Conservation (phyloP, 2,797 vertebrate genomes). For the Leptoclinus maculatus region DNA sequence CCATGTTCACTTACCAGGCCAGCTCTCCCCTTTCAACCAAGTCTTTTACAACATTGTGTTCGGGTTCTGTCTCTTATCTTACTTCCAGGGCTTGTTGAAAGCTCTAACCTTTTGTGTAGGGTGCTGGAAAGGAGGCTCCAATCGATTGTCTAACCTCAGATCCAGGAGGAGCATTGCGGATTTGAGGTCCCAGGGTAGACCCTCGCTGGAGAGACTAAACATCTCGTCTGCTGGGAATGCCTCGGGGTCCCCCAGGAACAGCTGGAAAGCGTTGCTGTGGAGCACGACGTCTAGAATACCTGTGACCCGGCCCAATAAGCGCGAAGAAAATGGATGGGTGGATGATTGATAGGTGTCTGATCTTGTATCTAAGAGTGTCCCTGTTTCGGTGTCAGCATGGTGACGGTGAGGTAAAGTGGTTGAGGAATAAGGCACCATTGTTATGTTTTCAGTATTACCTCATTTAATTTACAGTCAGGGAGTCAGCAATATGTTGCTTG, state of each 20-base stretch:
- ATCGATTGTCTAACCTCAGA: background rate
- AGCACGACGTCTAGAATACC: too few relatives aligned
- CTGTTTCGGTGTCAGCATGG: slow-evolving; percentile 22
- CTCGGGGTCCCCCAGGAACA: too few relatives aligned
- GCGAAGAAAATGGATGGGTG: background rate
- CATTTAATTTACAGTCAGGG: slow-evolving; percentile 25
- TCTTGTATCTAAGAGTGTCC: slow-evolving; percentile 19
- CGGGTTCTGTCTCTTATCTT: background rate
- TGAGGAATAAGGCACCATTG: slow-evolving; percentile 23
- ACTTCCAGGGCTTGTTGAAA: slow-evolving; percentile 4
- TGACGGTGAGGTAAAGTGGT: slow-evolving; percentile 28
- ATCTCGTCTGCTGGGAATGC: too few relatives aligned
- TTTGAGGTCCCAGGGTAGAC: background rate
- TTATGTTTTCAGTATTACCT: slow-evolving; percentile 33
- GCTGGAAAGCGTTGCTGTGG: too few relatives aligned
- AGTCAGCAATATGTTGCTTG: slow-evolving; percentile 11
- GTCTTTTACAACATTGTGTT: background rate
- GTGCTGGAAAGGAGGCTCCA: slow-evolving; percentile 25
- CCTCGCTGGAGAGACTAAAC: too few relatives aligned
- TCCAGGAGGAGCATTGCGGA: background rate
- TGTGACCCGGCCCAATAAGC: too few relatives aligned
- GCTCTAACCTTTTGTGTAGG: slow-evolving; percentile 16
- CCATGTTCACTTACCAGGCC: background rate
- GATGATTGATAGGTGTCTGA: slow-evolving; percentile 27
- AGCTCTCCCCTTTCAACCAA: background rate